Evolutionary conservation across 2,797 vertebrate species (phyloP).

Genomic region (Choloepus didactylus): DNA sequence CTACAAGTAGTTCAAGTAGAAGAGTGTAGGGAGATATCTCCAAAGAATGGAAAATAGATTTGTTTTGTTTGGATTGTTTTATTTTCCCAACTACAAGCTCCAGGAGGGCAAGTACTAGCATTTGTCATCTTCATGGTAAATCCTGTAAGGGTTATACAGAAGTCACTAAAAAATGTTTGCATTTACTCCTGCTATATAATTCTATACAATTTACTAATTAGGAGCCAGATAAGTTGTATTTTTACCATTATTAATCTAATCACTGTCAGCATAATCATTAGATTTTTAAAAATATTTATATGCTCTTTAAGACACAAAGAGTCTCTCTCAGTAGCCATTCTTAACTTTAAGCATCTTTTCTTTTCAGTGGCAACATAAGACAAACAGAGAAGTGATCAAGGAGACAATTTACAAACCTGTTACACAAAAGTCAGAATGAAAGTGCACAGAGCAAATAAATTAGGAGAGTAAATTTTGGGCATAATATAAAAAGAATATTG

Average conservation of each 20-base stretch:
- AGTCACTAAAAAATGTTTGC: constrained; percentile 41
- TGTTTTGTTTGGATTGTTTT: background rate
- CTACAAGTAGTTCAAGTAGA: background rate
- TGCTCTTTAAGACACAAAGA: background rate
- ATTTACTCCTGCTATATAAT: background rate
- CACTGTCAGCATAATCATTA: background rate
- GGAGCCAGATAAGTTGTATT: background rate
- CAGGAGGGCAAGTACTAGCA: background rate
- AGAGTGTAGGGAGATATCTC: background rate
- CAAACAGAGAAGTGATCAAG: background rate
- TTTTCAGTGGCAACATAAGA: background rate
- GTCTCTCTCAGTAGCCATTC: background rate
- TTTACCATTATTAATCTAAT: background rate
- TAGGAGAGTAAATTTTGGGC: background rate
- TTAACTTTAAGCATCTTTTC: background rate
- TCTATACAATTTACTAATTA: background rate
- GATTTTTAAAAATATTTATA: background rate
- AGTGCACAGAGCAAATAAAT: background rate
- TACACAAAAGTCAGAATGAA: constrained; percentile 28
- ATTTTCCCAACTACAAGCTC: background rate
- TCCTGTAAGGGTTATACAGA: background rate
- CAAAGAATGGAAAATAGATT: constrained; percentile 13
- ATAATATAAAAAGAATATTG: constrained; percentile 5
- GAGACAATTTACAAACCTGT: background rate
- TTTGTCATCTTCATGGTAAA: background rate